Percentiles rank a stretch among this genome's conserved stretches.
Evolutionary conservation across 2,113 vertebrate genomes (phyloP).

Genomic region (Stegastes partitus): DNA sequence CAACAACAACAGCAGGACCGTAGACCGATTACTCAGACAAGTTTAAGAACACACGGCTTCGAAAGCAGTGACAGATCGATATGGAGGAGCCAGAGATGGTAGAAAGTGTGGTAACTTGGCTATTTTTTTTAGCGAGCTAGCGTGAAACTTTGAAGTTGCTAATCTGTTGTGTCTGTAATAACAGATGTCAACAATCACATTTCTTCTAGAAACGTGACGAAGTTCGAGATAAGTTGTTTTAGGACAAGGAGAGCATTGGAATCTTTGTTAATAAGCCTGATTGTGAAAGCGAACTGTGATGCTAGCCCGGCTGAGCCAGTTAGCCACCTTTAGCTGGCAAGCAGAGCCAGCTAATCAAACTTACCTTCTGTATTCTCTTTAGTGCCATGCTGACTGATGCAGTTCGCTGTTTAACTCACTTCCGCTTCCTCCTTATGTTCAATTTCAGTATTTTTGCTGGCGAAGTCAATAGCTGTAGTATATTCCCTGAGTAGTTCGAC

Average conservation of each 20-base stretch:
- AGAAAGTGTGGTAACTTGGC: slow-evolving; percentile 22
- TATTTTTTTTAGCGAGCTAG: slow-evolving; percentile 37
- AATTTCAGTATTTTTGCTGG: neutral
- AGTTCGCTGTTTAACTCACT: neutral
- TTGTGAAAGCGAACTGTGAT: neutral
- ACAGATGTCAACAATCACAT: slow-evolving; percentile 8
- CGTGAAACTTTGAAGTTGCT: slow-evolving; percentile 46
- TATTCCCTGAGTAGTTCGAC: slow-evolving; percentile 42
- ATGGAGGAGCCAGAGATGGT: neutral
- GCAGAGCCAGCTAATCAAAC: slow-evolving; percentile 13
- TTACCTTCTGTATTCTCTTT: slow-evolving; percentile 75
- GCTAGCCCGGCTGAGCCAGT: slow-evolving; percentile 33
- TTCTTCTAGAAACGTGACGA: neutral
- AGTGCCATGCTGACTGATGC: slow-evolving; percentile 58
- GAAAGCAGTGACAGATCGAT: neutral
- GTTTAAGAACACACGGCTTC: neutral
- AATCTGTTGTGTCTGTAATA: neutral
- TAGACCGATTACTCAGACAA: neutral
- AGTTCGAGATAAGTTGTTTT: neutral
- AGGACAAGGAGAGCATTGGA: fast-evolving
- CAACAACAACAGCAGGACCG: neutral
- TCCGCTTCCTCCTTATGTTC: neutral
- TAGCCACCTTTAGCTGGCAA: slow-evolving; percentile 37
- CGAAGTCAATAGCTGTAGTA: slow-evolving; percentile 11
- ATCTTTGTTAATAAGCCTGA: neutral